These are phyloP conservation scores for Urocyon cinereoargenteus DNA, from an alignment of 2,797 vertebrate genomes.

Conservation along the genomic window DNA sequence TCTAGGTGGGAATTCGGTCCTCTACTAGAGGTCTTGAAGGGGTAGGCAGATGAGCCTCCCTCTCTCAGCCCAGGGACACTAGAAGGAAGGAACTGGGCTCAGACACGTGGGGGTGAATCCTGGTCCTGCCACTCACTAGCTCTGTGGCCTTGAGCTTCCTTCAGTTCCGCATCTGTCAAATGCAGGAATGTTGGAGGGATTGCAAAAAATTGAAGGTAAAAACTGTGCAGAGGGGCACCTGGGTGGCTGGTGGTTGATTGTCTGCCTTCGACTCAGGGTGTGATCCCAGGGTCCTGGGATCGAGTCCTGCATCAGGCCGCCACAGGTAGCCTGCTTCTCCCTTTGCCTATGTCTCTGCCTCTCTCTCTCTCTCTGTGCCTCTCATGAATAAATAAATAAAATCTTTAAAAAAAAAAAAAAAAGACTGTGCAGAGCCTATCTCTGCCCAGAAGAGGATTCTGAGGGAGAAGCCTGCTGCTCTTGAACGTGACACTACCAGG, in stretches of 20 bases:
- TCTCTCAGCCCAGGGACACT: neutral
- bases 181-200: neutral
- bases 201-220: neutral
- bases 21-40: accelerated
- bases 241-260: too few relatives aligned
- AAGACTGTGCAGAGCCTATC: neutral
- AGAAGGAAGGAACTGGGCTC: neutral
- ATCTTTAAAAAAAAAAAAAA: neutral
- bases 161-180: neutral
- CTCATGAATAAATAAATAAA: too few relatives aligned
- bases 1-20: slow-evolving; percentile 77
- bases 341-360: too few relatives aligned
- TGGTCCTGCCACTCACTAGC: neutral
- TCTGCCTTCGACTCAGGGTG: too few relatives aligned
- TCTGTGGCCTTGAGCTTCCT: neutral
- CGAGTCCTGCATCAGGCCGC: too few relatives aligned
- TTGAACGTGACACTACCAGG: neutral
- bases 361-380: too few relatives aligned
- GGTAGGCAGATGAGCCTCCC: neutral
- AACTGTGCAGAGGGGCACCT: neutral
- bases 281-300: too few relatives aligned
- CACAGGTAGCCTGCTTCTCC: too few relatives aligned
- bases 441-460: neutral
- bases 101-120: neutral
- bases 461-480: neutral